Base-by-base conservation (phyloP, 2,797 vertebrate species). In the Arnoldichthys spilopterus region DNA sequence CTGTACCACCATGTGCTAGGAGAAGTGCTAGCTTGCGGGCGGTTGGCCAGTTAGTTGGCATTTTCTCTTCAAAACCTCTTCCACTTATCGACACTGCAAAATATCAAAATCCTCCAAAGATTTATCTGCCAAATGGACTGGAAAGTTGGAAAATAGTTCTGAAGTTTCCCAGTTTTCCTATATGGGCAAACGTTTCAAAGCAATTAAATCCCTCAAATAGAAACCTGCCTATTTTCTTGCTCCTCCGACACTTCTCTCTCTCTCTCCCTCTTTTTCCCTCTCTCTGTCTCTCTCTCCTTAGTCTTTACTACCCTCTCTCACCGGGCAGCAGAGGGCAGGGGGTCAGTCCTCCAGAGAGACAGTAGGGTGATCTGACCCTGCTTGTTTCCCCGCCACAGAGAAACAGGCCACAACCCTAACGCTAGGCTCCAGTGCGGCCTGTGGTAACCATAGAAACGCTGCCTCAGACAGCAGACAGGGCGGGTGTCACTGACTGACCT, bases 401-500 rank as follows among this genome's bases (percentile, higher is more conserved):
- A 92, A 91, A 82, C 86, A 86, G 86, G 88, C 88, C 86, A 90
- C 86, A 87, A 83, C 87, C 84, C 82, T 66, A 72, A 74, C 75
- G 83, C 83, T 66, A 85, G 87, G 89, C 89, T 84, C 82, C 78
- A 61, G 87, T 88, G 87, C 20, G 16, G 54, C 58, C 78, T 28
- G 15, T 13, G 1, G 78, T 80, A 70, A 77, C 85, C 81, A 91
- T 83, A 85, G 88, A 76, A 88, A 92, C 88, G 62, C 0, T 87
- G 84, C 84, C 85, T 83, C 72, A 76, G 80, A 67, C 59, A 78
- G 79, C 83, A 81, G 32, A 2, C 58, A 76, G 72, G 40, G 13
- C 3, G 64, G 13, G 84, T 89, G 89, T 89, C 87, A 58, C 89
- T 88, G 88, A 47, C 22, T 47, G 64, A 47, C 64, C 64, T 75